Conservation (phyloP, 2,797 vertebrate genomes). For the Tachyglossus aculeatus region DNA sequence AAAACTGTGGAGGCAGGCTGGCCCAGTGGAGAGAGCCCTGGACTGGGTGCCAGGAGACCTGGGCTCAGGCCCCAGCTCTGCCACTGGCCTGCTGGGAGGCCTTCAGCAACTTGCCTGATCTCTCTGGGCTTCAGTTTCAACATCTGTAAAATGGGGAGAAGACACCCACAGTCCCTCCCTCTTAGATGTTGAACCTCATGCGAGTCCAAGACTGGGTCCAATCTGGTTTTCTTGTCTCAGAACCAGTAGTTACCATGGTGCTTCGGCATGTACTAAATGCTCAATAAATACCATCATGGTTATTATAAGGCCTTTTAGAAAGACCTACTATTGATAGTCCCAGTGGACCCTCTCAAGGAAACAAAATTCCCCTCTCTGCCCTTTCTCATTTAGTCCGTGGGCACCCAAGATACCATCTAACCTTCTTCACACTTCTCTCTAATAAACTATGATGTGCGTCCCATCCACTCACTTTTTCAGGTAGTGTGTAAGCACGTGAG, state of each 20-base stretch:
- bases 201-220: background rate
- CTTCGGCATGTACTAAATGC: too few relatives aligned
- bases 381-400: too few relatives aligned
- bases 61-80: background rate
- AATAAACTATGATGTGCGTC: too few relatives aligned
- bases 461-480: too few relatives aligned
- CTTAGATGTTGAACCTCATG: too few relatives aligned
- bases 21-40: background rate
- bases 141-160: background rate
- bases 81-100: background rate
- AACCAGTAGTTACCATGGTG: background rate
- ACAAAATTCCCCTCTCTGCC: constrained; percentile 14
- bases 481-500: too few relatives aligned
- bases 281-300: too few relatives aligned
- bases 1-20: too few relatives aligned
- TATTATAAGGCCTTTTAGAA: too few relatives aligned
- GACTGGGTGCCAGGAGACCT: background rate
- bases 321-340: constrained; percentile 12
- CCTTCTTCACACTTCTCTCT: too few relatives aligned
- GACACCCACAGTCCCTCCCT: too few relatives aligned
- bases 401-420: too few relatives aligned
- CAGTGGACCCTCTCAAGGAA: constrained; percentile 17
- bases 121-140: background rate
- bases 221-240: constrained; percentile 15
- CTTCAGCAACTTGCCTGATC: background rate